A percentile compares a stretch with the other conserved stretches of the same genome.
These are phyloP conservation scores for Pangasius krempfi DNA, from an alignment of 2,797 vertebrate genomes.

Conservation along the genomic window DNA sequence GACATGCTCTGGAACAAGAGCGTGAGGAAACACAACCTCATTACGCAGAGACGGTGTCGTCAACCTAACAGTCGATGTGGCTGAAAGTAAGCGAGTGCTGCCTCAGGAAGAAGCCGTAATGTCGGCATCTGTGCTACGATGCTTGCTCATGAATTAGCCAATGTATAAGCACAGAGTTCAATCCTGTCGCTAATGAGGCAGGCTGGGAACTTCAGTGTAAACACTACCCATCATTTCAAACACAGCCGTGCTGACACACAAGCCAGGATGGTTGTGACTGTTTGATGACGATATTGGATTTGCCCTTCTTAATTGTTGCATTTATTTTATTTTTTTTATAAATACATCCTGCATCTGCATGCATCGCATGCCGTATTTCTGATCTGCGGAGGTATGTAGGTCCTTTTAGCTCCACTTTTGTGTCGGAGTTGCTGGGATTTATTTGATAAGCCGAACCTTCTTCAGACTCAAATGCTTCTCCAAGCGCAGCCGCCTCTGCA, in stretches of 20 bases:
- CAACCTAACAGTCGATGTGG: constrained; percentile 44
- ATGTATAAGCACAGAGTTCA: background rate
- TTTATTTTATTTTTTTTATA: background rate
- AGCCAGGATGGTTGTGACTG: background rate
- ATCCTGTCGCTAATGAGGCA: background rate
- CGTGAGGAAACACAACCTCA: constrained; percentile 51
- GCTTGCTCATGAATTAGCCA: background rate
- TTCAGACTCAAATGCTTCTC: background rate
- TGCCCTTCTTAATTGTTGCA: background rate
- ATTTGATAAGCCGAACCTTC: constrained; percentile 3
- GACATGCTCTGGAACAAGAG: constrained; percentile 50
- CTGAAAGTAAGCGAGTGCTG: constrained; percentile 56
- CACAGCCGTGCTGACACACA: background rate
- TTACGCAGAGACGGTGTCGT: constrained; percentile 54
- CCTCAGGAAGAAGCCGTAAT: background rate
- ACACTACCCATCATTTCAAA: background rate
- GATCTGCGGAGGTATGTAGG: background rate
- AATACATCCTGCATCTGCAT: background rate
- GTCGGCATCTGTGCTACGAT: background rate
- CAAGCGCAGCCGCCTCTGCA: background rate
- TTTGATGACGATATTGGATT: background rate
- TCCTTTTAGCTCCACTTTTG: background rate
- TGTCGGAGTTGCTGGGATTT: background rate
- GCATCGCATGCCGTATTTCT: background rate
- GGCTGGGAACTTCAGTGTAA: background rate